Base-by-base conservation (phyloP, 2,113 vertebrate genomes). In the Perca schrenkii region DNA sequence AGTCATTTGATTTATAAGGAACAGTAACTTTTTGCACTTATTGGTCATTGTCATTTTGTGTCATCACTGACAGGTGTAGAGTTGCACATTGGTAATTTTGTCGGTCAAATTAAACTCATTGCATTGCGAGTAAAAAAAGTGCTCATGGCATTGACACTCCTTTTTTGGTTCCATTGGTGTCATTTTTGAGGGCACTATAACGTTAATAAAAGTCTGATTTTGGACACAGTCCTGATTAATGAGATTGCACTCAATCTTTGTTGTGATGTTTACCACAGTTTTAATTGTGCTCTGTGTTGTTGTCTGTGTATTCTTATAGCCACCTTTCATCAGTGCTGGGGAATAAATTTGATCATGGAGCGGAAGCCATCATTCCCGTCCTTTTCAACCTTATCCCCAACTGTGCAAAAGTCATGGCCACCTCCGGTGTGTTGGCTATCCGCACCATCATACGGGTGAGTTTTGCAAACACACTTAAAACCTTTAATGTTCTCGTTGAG, bases 371-470 rank as follows among this genome's bases (percentile, higher is more conserved):
- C 49, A 97, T 99, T 85, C 98, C 98, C 65, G 97, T 97, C 17
- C 96, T 99, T 82, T 99, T 99, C 92, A 99, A 99, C 90, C 97
- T 99, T 90, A 97, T 99, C 89, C 98, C 98, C 83, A 99, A 99
- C 92, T 98, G 97, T 91, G 97, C 98, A 92, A 99, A 99, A 95
- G 94, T 99, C 87, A 99, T 99, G 98, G 97, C 98, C 62, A 96
- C 96, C 31, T 99, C 98, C 3, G 98, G 98, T 17, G 98, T 97
- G 0, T 96, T 96, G 0, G 98, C 98, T 58, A 98, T 99, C 89
- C 96, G 98, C 80, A 97, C 98, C 92, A 98, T 99, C 88, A 99
- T 99, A 87, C 95, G 97, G 94, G 98, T 99, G 90, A 78, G 96
- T 57, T 61, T 70, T 28, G 16, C 47, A 47, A 64, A 53, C 17